Evolutionary conservation across 2,888 invertebrate genomes (phyloP).

Genomic region (Drosophila mettleri): DNA sequence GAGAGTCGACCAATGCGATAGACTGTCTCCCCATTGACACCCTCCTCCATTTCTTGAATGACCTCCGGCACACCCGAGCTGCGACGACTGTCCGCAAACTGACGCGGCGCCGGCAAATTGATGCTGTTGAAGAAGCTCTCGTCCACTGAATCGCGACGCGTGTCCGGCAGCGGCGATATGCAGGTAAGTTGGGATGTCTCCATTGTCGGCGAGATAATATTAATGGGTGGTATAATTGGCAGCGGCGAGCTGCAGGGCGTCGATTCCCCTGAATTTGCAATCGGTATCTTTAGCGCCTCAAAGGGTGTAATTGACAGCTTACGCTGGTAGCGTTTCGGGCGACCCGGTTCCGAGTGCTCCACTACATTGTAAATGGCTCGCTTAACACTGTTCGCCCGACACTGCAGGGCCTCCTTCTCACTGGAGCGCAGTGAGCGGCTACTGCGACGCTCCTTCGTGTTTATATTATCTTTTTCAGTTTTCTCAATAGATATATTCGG

Average conservation of each 20-base stretch:
- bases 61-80: constrained; percentile 86
- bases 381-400: constrained; percentile 92
- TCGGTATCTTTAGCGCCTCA: constrained; percentile 82
- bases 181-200: constrained; percentile 86
- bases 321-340: constrained; percentile 86
- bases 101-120: constrained; percentile 90
- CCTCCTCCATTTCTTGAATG: constrained; percentile 82
- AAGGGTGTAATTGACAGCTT: constrained; percentile 84
- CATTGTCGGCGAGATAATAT: constrained; percentile 84
- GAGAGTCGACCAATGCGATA: constrained; percentile 80
- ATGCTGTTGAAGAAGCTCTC: constrained; percentile 86
- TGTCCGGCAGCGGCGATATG: constrained; percentile 89
- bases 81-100: constrained; percentile 93
- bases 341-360: constrained; percentile 90
- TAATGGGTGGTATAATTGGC: constrained; percentile 83
- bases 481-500: constrained; percentile 86
- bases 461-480: constrained; percentile 86
- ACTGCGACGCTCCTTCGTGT: constrained; percentile 84
- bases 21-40: constrained; percentile 65
- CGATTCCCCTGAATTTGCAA: constrained; percentile 79
- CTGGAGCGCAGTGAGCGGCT: constrained; percentile 85
- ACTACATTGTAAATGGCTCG: constrained; percentile 92
- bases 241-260: constrained; percentile 83
- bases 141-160: constrained; percentile 87
- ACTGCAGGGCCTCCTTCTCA: constrained; percentile 87